Conservation (phyloP, 2,797 vertebrate species). For the Lepilemur septentrionalis region DNA sequence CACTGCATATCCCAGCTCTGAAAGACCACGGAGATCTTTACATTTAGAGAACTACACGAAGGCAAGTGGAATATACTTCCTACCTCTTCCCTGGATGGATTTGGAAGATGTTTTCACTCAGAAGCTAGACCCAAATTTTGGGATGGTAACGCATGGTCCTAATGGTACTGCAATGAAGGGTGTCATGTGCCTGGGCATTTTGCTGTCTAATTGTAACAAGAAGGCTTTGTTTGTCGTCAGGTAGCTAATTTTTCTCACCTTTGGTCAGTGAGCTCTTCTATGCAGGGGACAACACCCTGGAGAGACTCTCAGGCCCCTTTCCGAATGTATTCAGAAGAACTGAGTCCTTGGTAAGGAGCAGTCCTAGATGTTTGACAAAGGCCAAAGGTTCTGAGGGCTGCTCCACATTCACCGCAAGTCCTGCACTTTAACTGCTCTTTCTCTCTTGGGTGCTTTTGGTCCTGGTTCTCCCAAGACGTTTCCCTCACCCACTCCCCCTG, state of each 20-base stretch:
- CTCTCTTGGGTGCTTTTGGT: not conserved
- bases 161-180: not conserved
- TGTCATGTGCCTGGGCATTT: not conserved
- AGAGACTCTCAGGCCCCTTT: not conserved
- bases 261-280: not conserved
- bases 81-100: not conserved
- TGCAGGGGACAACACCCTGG: not conserved
- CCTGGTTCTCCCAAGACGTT: not conserved
- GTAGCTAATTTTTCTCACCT: not conserved
- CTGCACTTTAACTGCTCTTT: not conserved
- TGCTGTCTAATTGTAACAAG: not conserved
- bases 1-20: not conserved
- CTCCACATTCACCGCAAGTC: not conserved
- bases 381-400: not conserved
- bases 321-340: not conserved
- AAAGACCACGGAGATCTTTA: not conserved
- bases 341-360: not conserved
- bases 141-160: not conserved
- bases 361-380: not conserved
- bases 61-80: not conserved
- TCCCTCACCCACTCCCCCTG: accelerated
- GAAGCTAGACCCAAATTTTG: not conserved
- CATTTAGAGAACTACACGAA: not conserved
- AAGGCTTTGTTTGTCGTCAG: not conserved
- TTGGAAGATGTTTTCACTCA: not conserved